Conservation (phyloP, 2,888 invertebrate species). For the Hemithea aestivaria region DNA sequence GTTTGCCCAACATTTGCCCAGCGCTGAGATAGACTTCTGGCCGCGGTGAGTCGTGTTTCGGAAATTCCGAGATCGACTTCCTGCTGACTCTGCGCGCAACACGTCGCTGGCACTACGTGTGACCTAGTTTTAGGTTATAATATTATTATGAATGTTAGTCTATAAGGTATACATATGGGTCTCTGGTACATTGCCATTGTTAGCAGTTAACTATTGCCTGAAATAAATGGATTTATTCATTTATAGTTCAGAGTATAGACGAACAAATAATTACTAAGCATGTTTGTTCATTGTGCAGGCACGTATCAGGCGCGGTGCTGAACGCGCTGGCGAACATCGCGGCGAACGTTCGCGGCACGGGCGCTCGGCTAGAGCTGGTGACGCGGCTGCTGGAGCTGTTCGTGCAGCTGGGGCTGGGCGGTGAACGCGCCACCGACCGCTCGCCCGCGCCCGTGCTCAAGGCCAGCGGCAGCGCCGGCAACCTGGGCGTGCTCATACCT, state of each 20-base stretch:
- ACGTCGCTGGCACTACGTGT: too few relatives aligned
- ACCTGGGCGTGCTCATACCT: constrained; percentile 97
- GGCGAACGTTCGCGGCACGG: constrained; percentile 93
- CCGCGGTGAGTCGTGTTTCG: too few relatives aligned
- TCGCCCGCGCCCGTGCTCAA: constrained; percentile 85
- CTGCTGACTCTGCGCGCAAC: too few relatives aligned
- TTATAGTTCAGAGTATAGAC: neutral
- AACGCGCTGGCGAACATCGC: constrained; percentile 98
- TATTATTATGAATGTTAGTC: too few relatives aligned
- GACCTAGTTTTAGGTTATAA: too few relatives aligned
- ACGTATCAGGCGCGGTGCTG: constrained; percentile 96
- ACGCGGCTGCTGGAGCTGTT: constrained; percentile 96
- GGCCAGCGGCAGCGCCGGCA: constrained; percentile 97
- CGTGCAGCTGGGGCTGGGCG: constrained; percentile 98
- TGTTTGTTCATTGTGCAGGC: constrained; percentile 57
- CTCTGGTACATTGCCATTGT: too few relatives aligned
- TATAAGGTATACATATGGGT: too few relatives aligned
- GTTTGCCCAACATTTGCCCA: too few relatives aligned
- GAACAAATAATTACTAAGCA: neutral
- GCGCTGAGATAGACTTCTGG: too few relatives aligned
- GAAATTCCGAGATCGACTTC: too few relatives aligned
- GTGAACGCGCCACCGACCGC: constrained; percentile 96
- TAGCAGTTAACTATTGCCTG: too few relatives aligned
- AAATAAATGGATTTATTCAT: too few relatives aligned
- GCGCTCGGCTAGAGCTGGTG: constrained; percentile 90